Percentiles rank a stretch among this genome's conserved stretches.
These are phyloP conservation scores for Pangasius krempfi DNA, from an alignment of 2,797 vertebrate species.

Conservation along the genomic window DNA sequence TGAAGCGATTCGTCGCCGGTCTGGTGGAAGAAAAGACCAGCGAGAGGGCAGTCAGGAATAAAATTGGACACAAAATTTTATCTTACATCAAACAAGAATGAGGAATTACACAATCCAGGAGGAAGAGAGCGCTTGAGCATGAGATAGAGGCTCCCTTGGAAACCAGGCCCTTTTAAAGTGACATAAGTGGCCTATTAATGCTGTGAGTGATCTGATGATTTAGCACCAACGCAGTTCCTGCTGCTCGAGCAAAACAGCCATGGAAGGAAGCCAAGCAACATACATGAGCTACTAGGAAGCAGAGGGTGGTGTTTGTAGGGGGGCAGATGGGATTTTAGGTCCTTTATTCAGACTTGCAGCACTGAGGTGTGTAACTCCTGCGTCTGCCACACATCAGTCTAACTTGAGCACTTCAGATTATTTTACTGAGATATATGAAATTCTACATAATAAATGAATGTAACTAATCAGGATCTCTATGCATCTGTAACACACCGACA, in stretches of 20 bases:
- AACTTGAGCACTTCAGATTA: neutral
- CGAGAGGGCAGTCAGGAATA: neutral
- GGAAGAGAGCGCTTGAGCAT: conserved; percentile 37
- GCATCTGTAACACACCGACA: neutral
- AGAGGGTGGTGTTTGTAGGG: too few species aligned
- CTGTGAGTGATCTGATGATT: conserved; percentile 58
- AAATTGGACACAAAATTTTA: neutral
- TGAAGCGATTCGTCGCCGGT: neutral
- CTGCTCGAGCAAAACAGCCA: conserved; percentile 3
- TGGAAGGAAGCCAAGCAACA: neutral
- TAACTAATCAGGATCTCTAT: neutral
- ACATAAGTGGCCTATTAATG: conserved; percentile 52
- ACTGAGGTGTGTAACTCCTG: neutral
- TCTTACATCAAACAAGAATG: neutral
- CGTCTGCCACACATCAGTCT: neutral
- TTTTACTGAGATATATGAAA: neutral
- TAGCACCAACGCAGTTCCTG: conserved; percentile 47
- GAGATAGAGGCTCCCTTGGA: conserved; percentile 47
- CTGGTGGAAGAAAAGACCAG: neutral
- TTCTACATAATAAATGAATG: neutral
- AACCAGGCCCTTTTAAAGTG: conserved; percentile 57
- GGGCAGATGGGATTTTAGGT: neutral
- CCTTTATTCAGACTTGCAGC: neutral
- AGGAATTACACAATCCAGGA: conserved; percentile 20
- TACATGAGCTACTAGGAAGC: neutral